Evolutionary conservation across 2,888 invertebrate species (phyloP).

Genomic region (Drosophila sordidula): DNA sequence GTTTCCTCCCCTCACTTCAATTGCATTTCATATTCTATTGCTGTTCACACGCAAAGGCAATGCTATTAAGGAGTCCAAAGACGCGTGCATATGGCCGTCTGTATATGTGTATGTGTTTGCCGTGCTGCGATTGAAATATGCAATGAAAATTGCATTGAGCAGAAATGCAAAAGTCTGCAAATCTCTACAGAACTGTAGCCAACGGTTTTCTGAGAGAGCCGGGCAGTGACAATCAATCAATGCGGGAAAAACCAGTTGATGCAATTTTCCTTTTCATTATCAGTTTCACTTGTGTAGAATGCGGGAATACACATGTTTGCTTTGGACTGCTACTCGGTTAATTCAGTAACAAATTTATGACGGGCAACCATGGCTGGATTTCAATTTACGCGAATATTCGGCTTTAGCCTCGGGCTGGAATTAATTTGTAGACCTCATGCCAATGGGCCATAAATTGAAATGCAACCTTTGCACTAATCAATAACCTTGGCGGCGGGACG

Average conservation of each 20-base stretch:
- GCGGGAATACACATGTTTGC: conserved; percentile 3
- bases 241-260: conserved; percentile 25
- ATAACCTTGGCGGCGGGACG: conserved; percentile 54
- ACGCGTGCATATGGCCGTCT: not conserved
- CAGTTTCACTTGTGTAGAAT: conserved; percentile 14
- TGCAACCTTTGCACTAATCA: conserved; percentile 72
- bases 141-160: conserved; percentile 16
- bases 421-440: conserved; percentile 39
- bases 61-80: not conserved
- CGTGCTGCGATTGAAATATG: conserved; percentile 58
- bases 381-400: conserved; percentile 29
- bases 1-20: conserved; percentile 1
- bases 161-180: conserved; percentile 14
- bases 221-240: conserved; percentile 54
- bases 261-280: conserved; percentile 15
- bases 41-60: conserved; percentile 2
- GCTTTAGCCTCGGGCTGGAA: conserved; percentile 22
- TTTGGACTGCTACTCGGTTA: conserved; percentile 12
- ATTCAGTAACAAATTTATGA: conserved; percentile 15
- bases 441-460: conserved; percentile 70
- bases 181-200: not conserved
- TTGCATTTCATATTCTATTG: conserved; percentile 13
- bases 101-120: conserved; percentile 33
- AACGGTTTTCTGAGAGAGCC: conserved; percentile 1
- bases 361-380: not conserved